Percentiles rank a stretch among this genome's conserved stretches.
phyloP scores from a whole-genome alignment of 2,888 invertebrate genomes.

The Entomobrya multifasciata region DNA sequence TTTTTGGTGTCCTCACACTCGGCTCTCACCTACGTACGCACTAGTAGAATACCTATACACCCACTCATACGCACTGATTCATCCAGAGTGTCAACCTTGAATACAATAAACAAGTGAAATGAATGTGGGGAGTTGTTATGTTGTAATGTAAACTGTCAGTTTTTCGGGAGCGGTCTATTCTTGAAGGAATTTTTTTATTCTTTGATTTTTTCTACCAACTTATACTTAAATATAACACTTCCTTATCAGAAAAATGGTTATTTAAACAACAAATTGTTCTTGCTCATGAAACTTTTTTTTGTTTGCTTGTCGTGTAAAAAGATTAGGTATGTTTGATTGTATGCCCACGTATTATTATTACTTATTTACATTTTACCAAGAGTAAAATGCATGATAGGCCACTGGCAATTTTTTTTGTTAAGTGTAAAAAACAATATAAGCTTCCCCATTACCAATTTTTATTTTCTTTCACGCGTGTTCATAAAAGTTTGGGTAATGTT shows the following conservation, averaged over 20 bases:
- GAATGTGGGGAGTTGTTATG: slow-evolving; percentile 30
- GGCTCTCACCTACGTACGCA: slow-evolving; percentile 47
- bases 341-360: slow-evolving; percentile 24
- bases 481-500: slow-evolving; percentile 21
- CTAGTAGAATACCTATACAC: no score
- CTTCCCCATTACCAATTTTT: no score
- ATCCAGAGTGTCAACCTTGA: slow-evolving; percentile 41
- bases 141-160: slow-evolving; percentile 53
- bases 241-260: slow-evolving; percentile 48
- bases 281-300: slow-evolving; percentile 14
- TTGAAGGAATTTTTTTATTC: slow-evolving; percentile 15
- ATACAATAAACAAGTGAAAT: slow-evolving; percentile 26
- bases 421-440: no score
- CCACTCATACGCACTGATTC: slow-evolving; percentile 27
- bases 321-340: not conserved
- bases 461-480: not conserved
- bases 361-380: slow-evolving; percentile 42
- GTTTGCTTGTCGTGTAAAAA: slow-evolving; percentile 11
- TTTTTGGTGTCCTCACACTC: slow-evolving; percentile 12
- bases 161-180: slow-evolving; percentile 52
- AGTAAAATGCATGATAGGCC: slow-evolving; percentile 37
- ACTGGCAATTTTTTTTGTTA: slow-evolving; percentile 7
- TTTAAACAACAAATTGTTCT: slow-evolving; percentile 36
- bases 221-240: no score
- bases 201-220: not conserved